These are phyloP conservation scores for Sylvia atricapilla DNA, from an alignment of 2,113 vertebrate species.

Conservation along the genomic window DNA sequence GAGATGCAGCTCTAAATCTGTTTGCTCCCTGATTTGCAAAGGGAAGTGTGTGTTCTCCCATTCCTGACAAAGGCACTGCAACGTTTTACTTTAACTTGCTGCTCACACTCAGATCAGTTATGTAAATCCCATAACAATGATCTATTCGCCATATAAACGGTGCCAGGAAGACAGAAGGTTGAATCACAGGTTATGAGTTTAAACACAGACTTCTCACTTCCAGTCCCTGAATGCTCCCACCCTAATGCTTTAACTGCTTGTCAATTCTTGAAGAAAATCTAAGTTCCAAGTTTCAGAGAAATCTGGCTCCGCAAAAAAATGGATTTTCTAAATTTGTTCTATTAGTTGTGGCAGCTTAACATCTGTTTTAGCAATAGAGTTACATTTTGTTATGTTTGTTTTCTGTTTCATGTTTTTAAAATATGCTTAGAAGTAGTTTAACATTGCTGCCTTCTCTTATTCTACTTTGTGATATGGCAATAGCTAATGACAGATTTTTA, in stretches of 20 bases:
- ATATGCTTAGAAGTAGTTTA: not conserved
- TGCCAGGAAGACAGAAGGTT: not conserved
- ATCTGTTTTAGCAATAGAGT: not conserved
- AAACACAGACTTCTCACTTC: not conserved
- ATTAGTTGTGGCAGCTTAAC: not conserved
- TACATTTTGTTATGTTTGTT: rapidly evolving
- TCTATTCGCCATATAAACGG: not conserved
- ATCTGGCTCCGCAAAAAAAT: not conserved
- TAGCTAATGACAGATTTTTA: not conserved
- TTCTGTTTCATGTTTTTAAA: not conserved
- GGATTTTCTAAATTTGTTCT: not conserved
- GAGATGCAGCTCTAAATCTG: not conserved
- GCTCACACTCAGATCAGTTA: not conserved
- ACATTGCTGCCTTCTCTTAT: not conserved
- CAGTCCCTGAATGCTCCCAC: not conserved
- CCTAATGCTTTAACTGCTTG: not conserved
- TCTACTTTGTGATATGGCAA: not conserved
- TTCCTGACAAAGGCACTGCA: not conserved
- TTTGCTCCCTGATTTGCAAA: not conserved
- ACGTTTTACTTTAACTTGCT: not conserved
- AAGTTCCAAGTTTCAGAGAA: not conserved
- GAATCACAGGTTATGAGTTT: not conserved
- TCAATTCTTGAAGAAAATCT: not conserved
- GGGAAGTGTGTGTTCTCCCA: not conserved
- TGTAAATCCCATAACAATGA: constrained; percentile 23